Evolutionary conservation across 2,113 vertebrate genomes (phyloP).

Genomic region (Blennius ocellaris): DNA sequence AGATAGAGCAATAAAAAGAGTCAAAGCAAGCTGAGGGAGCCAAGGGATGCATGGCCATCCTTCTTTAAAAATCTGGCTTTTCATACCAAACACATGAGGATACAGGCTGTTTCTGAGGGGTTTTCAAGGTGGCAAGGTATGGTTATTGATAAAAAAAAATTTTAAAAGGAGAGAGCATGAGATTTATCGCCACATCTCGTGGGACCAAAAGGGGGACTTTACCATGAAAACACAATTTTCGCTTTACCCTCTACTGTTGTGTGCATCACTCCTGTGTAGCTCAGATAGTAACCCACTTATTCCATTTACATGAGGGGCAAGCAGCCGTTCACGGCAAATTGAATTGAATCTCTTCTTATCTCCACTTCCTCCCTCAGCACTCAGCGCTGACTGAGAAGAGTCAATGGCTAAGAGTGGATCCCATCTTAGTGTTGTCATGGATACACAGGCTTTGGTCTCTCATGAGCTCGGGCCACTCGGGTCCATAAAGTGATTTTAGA

Average conservation of each 20-base stretch:
- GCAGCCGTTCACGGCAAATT: constrained; percentile 68
- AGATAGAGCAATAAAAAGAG: constrained; percentile 9
- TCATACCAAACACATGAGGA: constrained; percentile 17
- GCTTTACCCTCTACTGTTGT: constrained; percentile 9
- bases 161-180: neutral
- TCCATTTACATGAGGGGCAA: constrained; percentile 71
- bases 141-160: constrained; percentile 24
- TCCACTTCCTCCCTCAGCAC: constrained; percentile 69
- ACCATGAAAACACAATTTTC: constrained; percentile 45
- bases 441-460: constrained; percentile 74
- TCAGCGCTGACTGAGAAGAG: constrained; percentile 69
- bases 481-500: constrained; percentile 72
- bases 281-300: constrained; percentile 66
- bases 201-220: constrained; percentile 26
- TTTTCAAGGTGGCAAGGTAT: constrained; percentile 4
- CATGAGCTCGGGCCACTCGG: constrained; percentile 60
- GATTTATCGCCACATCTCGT: constrained; percentile 33
- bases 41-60: neutral
- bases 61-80: neutral
- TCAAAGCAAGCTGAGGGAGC: constrained; percentile 11
- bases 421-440: constrained; percentile 79
- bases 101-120: constrained; percentile 1
- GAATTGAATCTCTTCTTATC: constrained; percentile 76
- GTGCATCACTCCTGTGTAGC: constrained; percentile 37
- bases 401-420: constrained; percentile 73